Evolutionary conservation across 2,113 vertebrate genomes (phyloP).

Genomic region (Chloropsis cyanopogon): DNA sequence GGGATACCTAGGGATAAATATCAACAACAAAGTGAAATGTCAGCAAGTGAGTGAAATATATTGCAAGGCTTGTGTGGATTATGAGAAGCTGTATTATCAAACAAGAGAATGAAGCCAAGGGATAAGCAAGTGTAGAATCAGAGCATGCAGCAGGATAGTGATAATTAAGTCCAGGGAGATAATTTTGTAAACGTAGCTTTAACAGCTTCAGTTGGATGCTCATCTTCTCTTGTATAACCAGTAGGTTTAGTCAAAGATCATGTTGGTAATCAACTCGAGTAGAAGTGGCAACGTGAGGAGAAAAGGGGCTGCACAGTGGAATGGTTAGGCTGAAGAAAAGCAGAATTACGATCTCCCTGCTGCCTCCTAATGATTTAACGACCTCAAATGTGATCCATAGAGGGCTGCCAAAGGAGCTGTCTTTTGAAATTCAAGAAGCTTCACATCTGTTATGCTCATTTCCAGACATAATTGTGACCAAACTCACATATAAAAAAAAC

Average conservation of each 20-base stretch:
- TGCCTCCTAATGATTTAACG: neutral
- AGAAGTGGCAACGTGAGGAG: neutral
- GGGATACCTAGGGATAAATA: neutral
- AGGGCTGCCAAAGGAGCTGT: neutral
- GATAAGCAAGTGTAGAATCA: neutral
- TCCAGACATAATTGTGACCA: neutral
- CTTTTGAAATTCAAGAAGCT: neutral
- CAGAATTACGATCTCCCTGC: neutral
- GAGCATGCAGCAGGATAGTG: neutral
- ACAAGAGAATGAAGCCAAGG: neutral
- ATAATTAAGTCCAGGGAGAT: neutral
- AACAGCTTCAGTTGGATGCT: neutral
- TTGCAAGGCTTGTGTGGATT: neutral
- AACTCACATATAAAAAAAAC: neutral
- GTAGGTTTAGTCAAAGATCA: neutral
- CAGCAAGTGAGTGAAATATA: neutral
- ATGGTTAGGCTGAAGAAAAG: neutral
- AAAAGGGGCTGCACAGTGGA: neutral
- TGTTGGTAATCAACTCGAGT: neutral
- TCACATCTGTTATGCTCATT: neutral
- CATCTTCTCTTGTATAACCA: neutral
- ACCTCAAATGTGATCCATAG: neutral
- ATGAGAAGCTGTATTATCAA: neutral
- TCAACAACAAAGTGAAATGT: slow-evolving; percentile 18
- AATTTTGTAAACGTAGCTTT: neutral